Evolutionary conservation across 2,113 vertebrate genomes (phyloP).

Genomic region (Electrona antarctica): DNA sequence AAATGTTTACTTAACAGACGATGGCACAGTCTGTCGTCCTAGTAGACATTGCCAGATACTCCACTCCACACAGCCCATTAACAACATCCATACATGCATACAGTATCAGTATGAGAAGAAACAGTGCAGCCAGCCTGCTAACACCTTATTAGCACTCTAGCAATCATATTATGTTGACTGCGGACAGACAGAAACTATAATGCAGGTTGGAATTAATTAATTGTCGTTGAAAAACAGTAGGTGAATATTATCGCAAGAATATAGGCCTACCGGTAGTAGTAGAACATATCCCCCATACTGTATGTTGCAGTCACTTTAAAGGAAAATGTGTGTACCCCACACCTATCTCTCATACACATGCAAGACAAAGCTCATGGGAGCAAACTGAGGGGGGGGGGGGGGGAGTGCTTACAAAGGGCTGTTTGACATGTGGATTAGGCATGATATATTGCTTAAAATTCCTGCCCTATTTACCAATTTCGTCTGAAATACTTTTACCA

Average conservation of each 20-base stretch:
- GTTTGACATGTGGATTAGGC: conserved; percentile 35
- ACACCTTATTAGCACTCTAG: too few relatives aligned
- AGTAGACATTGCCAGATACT: conserved; percentile 32
- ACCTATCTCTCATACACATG: background rate
- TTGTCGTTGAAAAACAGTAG: too few relatives aligned
- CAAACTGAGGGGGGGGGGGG: conserved; percentile 15
- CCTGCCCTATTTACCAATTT: conserved; percentile 49
- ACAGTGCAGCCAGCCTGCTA: too few relatives aligned
- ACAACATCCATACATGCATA: conserved; percentile 2
- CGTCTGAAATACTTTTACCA: background rate
- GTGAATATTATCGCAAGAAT: too few relatives aligned
- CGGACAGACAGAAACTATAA: too few relatives aligned
- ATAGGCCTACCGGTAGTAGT: too few relatives aligned
- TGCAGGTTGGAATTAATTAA: too few relatives aligned
- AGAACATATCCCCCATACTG: too few relatives aligned
- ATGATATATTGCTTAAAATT: conserved; percentile 53
- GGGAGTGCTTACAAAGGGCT: conserved; percentile 54
- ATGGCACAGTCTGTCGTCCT: conserved; percentile 49
- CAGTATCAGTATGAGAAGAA: background rate
- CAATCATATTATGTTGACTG: too few relatives aligned
- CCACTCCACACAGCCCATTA: conserved; percentile 22
- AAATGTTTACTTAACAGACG: conserved; percentile 69
- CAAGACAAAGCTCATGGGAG: conserved; percentile 38
- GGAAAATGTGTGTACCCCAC: too few relatives aligned
- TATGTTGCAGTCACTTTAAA: too few relatives aligned